phyloP scores from a whole-genome alignment of 1,140 invertebrate species.

The Papilio xuthus region DNA sequence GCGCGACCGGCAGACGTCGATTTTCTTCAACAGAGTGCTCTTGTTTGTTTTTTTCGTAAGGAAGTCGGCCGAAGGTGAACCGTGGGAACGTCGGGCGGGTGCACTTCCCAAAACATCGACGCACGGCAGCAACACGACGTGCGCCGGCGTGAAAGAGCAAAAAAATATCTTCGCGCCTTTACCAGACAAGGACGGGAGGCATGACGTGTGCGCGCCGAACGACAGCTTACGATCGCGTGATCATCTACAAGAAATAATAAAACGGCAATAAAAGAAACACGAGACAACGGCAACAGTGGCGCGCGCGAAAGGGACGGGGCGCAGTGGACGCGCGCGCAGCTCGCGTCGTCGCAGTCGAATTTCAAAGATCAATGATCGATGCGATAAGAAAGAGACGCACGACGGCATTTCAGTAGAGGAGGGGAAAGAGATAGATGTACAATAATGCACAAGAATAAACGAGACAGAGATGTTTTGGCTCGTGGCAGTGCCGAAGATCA shows the following conservation, averaged over 20 bases:
- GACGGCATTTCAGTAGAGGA: constrained; percentile 54
- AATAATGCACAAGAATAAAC: constrained; percentile 42
- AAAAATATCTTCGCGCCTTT: constrained; percentile 41
- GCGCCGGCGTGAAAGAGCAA: constrained; percentile 63
- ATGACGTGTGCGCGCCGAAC: constrained; percentile 78
- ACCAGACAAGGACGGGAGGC: constrained; percentile 53
- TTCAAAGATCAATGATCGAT: constrained; percentile 81
- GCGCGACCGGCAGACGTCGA: constrained; percentile 79
- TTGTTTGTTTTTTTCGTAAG: constrained; percentile 81
- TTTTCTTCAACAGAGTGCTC: constrained; percentile 80
- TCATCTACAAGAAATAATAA: constrained; percentile 82
- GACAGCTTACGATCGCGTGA: constrained; percentile 81
- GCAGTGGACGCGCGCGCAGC: constrained; percentile 63
- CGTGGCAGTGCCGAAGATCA: constrained; percentile 64
- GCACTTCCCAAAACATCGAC: constrained; percentile 81
- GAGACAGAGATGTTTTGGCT: constrained; percentile 67
- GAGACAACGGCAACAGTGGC: constrained; percentile 70
- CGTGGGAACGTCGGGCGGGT: constrained; percentile 80
- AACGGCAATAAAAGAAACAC: constrained; percentile 81
- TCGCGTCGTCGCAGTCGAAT: constrained; percentile 77
- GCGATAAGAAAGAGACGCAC: constrained; percentile 73
- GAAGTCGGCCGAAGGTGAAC: constrained; percentile 79
- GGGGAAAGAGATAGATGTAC: constrained; percentile 53
- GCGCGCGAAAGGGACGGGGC: constrained; percentile 64
- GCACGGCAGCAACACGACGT: constrained; percentile 78